Evolutionary conservation across 2,888 invertebrate genomes (phyloP).

Genomic region (Drosophila yooni): DNA sequence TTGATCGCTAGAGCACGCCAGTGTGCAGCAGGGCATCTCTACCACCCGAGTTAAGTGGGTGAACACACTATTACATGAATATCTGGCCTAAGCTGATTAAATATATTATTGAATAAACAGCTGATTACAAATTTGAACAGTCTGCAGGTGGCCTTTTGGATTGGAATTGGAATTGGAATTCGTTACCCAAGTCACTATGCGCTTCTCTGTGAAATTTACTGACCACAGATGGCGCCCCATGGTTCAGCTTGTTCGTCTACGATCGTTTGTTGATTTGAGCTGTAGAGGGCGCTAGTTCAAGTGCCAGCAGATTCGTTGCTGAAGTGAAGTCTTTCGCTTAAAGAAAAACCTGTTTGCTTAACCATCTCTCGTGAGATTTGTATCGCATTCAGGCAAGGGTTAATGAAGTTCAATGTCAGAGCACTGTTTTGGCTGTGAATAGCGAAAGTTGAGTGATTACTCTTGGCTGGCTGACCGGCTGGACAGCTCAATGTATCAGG

Average conservation of each 20-base stretch:
- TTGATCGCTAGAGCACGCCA: not conserved
- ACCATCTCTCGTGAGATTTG: constrained; percentile 26
- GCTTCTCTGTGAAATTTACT: not conserved
- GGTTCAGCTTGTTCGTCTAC: not conserved
- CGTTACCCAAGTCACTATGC: not conserved
- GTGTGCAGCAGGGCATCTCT: not conserved
- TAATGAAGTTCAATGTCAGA: constrained; percentile 66
- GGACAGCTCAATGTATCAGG: constrained; percentile 24
- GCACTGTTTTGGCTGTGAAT: constrained; percentile 12
- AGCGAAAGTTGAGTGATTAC: constrained; percentile 44
- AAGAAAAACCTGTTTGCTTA: constrained; percentile 41
- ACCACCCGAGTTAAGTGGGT: not conserved
- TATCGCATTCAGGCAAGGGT: constrained; percentile 36
- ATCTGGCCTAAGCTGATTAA: not conserved
- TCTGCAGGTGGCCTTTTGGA: not conserved
- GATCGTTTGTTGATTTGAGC: not conserved
- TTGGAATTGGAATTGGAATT: not conserved
- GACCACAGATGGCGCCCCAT: constrained; percentile 7
- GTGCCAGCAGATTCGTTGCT: constrained; percentile 55
- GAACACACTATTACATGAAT: not conserved
- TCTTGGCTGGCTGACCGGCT: not conserved
- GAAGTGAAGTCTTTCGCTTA: constrained; percentile 59
- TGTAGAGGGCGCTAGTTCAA: constrained; percentile 22
- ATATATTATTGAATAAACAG: not conserved
- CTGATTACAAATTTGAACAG: not conserved